Conservation (phyloP, 2,113 vertebrate genomes). For the Prinia subflava region DNA sequence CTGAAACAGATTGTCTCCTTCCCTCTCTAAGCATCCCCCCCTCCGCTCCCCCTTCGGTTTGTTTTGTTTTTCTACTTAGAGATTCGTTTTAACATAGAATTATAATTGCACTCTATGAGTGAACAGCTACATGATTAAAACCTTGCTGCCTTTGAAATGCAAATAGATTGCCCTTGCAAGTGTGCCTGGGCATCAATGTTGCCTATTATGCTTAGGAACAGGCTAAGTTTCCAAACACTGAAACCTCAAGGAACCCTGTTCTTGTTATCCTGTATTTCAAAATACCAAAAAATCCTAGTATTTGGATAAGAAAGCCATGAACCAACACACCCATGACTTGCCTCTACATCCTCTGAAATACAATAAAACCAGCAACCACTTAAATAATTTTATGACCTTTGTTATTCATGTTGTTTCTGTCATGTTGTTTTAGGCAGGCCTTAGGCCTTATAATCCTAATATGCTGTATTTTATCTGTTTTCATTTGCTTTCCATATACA, state of each 20-base stretch:
- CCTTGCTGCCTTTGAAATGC: background rate
- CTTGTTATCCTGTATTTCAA: background rate
- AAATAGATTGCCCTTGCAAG: background rate
- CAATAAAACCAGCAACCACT: background rate
- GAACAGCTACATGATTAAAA: background rate
- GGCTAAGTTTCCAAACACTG: background rate
- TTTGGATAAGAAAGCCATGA: background rate
- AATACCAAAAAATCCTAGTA: background rate
- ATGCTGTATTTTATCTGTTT: background rate
- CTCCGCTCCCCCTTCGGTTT: accelerated
- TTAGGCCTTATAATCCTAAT: background rate
- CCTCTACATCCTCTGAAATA: background rate
- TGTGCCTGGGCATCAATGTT: background rate
- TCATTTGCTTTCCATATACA: background rate
- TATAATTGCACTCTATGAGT: background rate
- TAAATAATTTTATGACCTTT: background rate
- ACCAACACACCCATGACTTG: background rate
- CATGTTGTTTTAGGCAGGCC: background rate
- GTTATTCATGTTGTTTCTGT: background rate
- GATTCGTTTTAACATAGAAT: background rate
- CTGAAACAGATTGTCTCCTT: background rate
- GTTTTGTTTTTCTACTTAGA: background rate
- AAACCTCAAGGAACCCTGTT: background rate
- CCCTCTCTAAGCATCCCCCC: accelerated
- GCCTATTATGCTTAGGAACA: background rate